Evolutionary conservation across 92 coral and sea anemone genomes (phyloP).

Genomic region (Epizoanthus stellaris): DNA sequence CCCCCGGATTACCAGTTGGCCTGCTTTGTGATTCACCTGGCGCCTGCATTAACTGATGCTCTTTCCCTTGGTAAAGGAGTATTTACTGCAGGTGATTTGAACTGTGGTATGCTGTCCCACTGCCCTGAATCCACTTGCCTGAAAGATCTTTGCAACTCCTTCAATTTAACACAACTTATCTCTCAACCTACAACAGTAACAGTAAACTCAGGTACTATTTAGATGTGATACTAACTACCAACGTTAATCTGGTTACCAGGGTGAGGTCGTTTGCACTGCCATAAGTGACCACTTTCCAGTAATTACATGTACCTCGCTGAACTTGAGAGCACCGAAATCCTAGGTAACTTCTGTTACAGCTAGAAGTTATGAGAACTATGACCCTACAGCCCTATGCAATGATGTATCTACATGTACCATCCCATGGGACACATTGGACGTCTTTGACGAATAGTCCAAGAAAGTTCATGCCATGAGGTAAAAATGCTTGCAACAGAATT

Average conservation of each 20-base stretch:
- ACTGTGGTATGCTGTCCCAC: conserved; percentile 15
- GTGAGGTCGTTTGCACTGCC: neutral
- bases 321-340: neutral
- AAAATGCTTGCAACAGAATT: too few relatives aligned
- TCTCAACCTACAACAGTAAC: neutral
- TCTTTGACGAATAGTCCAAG: neutral
- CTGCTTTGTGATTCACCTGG: too few relatives aligned
- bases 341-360: neutral
- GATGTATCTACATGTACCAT: neutral
- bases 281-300: conserved; percentile 30
- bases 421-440: neutral
- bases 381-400: conserved; percentile 4
- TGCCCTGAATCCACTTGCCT: neutral
- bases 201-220: neutral
- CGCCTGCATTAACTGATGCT: neutral
- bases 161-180: conserved; percentile 6
- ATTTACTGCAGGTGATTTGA: conserved; percentile 11
- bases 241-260: neutral
- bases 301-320: neutral
- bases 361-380: conserved; percentile 11
- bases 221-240: conserved; percentile 10
- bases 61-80: conserved; percentile 9
- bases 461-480: too few relatives aligned
- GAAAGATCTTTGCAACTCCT: conserved; percentile 1
- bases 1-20: too few relatives aligned